A percentile compares a stretch with the other conserved stretches of the same genome.
phyloP scores from a whole-genome alignment of 2,888 invertebrate species.

The Drosophila mimica region DNA sequence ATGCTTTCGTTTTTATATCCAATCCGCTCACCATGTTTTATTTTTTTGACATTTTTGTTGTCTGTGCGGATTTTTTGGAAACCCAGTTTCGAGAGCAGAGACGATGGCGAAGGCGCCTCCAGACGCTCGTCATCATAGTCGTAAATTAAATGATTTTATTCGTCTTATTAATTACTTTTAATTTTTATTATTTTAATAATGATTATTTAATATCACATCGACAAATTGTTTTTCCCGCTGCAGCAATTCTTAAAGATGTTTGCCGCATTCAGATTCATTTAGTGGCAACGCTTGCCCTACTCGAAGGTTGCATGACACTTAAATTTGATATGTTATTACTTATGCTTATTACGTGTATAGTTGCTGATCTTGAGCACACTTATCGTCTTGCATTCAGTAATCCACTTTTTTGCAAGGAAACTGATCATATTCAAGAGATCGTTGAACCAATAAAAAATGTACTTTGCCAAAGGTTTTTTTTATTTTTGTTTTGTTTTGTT shows the following conservation, averaged over 20 bases:
- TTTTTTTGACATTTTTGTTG: slow-evolving; percentile 28
- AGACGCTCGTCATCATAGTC: slow-evolving; percentile 56
- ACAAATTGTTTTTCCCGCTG: slow-evolving; percentile 58
- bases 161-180: slow-evolving; percentile 50
- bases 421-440: slow-evolving; percentile 38
- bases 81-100: slow-evolving; percentile 43
- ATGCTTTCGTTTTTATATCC: slow-evolving; percentile 74
- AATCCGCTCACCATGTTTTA: slow-evolving; percentile 45
- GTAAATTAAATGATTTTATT: slow-evolving; percentile 74
- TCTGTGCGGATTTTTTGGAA: slow-evolving; percentile 30
- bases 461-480: slow-evolving; percentile 9
- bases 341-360: slow-evolving; percentile 9
- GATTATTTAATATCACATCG: slow-evolving; percentile 23
- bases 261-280: slow-evolving; percentile 45
- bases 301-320: slow-evolving; percentile 62
- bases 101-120: slow-evolving; percentile 29
- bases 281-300: slow-evolving; percentile 47
- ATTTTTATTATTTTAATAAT: slow-evolving; percentile 38
- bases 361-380: slow-evolving; percentile 55
- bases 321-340: slow-evolving; percentile 43
- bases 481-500: background rate
- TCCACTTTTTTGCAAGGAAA: slow-evolving; percentile 27
- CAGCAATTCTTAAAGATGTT: slow-evolving; percentile 59
- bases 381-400: slow-evolving; percentile 44
- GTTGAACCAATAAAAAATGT: slow-evolving; percentile 45